These are phyloP conservation scores for Magallana nippona DNA, from an alignment of 2,888 invertebrate species.

Conservation along the genomic window DNA sequence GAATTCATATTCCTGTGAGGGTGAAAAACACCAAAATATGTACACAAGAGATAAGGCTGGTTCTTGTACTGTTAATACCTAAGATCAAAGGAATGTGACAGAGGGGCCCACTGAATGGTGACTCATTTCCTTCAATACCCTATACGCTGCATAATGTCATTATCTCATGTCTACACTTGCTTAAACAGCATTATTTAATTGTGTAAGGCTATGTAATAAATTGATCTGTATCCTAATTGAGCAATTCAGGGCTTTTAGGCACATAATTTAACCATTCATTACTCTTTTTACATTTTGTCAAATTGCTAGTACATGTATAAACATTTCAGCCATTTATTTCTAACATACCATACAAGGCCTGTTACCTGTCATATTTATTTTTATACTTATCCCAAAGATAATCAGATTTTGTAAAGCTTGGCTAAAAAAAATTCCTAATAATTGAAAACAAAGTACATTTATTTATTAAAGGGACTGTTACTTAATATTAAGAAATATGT, in stretches of 20 bases:
- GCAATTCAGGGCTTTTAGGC: not conserved
- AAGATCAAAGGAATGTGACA: conserved; percentile 31
- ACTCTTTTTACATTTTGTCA: too few relatives aligned
- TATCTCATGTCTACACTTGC: conserved; percentile 1
- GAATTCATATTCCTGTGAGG: conserved; percentile 5
- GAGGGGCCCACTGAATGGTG: not conserved
- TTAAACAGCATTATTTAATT: conserved; percentile 7
- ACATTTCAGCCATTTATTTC: too few relatives aligned
- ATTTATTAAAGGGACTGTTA: too few relatives aligned
- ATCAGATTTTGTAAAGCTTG: too few relatives aligned
- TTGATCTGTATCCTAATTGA: conserved; percentile 3
- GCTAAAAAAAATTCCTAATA: too few relatives aligned
- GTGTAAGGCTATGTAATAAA: conserved; percentile 12
- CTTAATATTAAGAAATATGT: too few relatives aligned
- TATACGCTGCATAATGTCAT: not conserved
- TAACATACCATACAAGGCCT: too few relatives aligned
- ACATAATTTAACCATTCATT: too few relatives aligned
- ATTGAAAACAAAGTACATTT: too few relatives aligned
- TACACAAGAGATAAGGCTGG: conserved; percentile 28
- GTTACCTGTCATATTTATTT: too few relatives aligned
- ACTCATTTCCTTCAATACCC: conserved; percentile 23
- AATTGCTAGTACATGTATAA: too few relatives aligned
- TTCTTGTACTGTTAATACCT: conserved; percentile 6
- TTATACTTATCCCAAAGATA: too few relatives aligned
- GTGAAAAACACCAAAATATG: conserved; percentile 26